Conservation (phyloP, 2,888 invertebrate genomes). For the Incurvaria masculella region DNA sequence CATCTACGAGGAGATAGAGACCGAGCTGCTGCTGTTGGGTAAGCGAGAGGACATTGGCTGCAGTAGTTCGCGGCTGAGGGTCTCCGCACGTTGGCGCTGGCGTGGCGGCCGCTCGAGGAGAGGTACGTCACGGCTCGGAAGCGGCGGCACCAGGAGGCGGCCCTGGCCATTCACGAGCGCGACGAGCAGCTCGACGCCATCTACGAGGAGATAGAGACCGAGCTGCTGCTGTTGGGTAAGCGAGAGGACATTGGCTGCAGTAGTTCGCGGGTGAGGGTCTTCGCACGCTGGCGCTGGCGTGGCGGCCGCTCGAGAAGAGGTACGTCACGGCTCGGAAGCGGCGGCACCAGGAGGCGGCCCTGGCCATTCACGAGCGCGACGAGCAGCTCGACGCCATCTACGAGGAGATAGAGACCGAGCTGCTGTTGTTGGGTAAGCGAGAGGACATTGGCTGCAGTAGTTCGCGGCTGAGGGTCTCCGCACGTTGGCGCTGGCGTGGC, state of each 20-base stretch:
- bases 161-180: constrained; percentile 76
- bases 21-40: constrained; percentile 76
- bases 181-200: constrained; percentile 90
- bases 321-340: constrained; percentile 89
- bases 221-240: constrained; percentile 71
- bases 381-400: constrained; percentile 90
- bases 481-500: constrained; percentile 91
- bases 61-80: constrained; percentile 97
- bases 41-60: too few relatives aligned
- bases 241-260: too few relatives aligned
- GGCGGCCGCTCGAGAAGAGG: constrained; percentile 81
- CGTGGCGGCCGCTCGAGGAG: constrained; percentile 84
- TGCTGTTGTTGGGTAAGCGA: constrained; percentile 69
- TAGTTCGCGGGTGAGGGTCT: constrained; percentile 97
- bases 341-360: constrained; percentile 81
- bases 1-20: constrained; percentile 97
- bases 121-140: constrained; percentile 89
- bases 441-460: too few relatives aligned
- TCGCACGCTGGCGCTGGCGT: constrained; percentile 91
- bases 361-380: constrained; percentile 83
- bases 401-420: constrained; percentile 95
- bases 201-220: constrained; percentile 97
- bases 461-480: constrained; percentile 95
- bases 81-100: constrained; percentile 90
- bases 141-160: constrained; percentile 81